Evolutionary conservation across 2,113 vertebrate species (phyloP).

Genomic region (Oreocharis arfaki): DNA sequence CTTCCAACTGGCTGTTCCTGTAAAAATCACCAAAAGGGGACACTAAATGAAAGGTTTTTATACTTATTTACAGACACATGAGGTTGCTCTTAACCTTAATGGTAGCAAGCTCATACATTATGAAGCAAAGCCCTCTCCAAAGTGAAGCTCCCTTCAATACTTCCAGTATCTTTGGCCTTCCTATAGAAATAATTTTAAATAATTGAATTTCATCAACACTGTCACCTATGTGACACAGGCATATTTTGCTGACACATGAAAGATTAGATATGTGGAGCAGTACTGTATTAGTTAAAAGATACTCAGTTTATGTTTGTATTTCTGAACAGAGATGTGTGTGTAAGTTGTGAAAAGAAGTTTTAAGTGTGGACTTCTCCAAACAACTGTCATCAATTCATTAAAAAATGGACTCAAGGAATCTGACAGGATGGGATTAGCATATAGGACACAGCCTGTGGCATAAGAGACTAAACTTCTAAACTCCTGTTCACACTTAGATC

Average conservation of each 20-base stretch:
- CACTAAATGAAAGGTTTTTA: neutral
- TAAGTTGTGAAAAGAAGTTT: neutral
- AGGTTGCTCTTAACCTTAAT: neutral
- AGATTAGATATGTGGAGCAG: neutral
- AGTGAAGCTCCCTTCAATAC: neutral
- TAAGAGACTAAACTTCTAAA: neutral
- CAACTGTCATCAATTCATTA: neutral
- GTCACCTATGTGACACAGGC: neutral
- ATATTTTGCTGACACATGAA: neutral
- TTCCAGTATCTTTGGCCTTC: neutral
- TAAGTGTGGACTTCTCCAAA: neutral
- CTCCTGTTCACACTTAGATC: neutral
- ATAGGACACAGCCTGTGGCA: neutral
- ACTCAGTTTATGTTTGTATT: neutral
- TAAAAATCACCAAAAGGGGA: neutral
- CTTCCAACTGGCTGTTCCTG: neutral
- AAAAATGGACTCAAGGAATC: neutral
- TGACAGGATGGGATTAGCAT: neutral
- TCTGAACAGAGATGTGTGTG: neutral
- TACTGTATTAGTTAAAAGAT: neutral
- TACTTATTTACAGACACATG: neutral
- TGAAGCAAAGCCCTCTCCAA: neutral
- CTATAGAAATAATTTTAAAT: neutral
- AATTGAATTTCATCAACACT: neutral
- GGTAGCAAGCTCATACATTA: neutral